These are phyloP conservation scores for Neoniphon sammara DNA, from an alignment of 2,797 vertebrate genomes.

Conservation along the genomic window DNA sequence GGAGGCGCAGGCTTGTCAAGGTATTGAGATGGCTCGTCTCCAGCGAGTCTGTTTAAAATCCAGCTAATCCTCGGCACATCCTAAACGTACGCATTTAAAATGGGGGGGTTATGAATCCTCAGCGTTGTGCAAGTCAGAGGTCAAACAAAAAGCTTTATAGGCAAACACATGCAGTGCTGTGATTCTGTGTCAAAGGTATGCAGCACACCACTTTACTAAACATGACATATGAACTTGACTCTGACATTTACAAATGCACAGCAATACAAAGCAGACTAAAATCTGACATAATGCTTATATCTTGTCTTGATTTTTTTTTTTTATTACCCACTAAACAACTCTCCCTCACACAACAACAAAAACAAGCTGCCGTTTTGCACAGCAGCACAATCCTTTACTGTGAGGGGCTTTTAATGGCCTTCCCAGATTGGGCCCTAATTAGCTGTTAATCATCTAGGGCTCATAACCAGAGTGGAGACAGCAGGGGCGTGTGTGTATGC, in stretches of 20 bases:
- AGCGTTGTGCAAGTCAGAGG: constrained; percentile 30
- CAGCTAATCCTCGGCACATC: constrained; percentile 54
- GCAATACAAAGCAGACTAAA: constrained; percentile 45
- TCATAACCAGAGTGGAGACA: constrained; percentile 82
- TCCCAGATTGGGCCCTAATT: constrained; percentile 87
- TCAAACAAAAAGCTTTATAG: constrained; percentile 43
- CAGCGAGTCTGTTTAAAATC: constrained; percentile 59
- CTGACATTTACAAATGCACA: constrained; percentile 31
- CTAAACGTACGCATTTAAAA: constrained; percentile 42
- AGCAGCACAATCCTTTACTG: constrained; percentile 76
- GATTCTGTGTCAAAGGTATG: constrained; percentile 22
- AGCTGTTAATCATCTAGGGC: constrained; percentile 87
- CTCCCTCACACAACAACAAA: constrained; percentile 61
- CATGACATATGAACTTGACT: constrained; percentile 39
- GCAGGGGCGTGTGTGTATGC: constrained; percentile 70
- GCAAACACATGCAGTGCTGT: constrained; percentile 31
- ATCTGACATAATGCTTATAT: constrained; percentile 56
- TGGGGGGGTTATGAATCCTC: constrained; percentile 31
- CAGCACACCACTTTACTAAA: constrained; percentile 46
- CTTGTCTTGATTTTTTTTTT: constrained; percentile 28
- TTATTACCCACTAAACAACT: constrained; percentile 35
- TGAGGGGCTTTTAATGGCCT: constrained; percentile 81
- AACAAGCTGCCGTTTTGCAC: constrained; percentile 73
- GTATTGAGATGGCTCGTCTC: constrained; percentile 39
- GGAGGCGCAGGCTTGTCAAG: constrained; percentile 30